Base-by-base conservation (phyloP, 2,888 invertebrate species). In the Cyclophora punctaria region DNA sequence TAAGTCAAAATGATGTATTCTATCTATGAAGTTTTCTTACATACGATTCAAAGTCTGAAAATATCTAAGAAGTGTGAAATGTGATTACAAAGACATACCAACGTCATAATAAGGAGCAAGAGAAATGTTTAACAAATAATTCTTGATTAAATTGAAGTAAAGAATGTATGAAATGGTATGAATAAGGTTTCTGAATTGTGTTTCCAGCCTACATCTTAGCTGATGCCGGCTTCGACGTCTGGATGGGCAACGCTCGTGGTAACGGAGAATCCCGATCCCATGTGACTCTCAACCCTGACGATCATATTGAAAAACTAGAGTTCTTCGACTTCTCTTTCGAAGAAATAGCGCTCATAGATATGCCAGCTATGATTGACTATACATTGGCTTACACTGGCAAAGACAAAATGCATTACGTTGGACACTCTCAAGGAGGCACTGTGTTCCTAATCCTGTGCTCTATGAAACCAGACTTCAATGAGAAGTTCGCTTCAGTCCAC, bases 161-260 rank as follows among this genome's bases (percentile, higher is more conserved):
- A 20, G 20, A 20, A 20, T 20, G 20, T 20, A 20, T 20, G 20
- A 2, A 20, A 20, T 20, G 20, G 20, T 20, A 20, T 20, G 20
- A 20, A 20, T 20, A 20, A 20, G 2, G 20, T 20, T 20, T 20
- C 20, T 20, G 20, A 20, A 20, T 20, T n/a, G 34, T 35, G n/a
- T 51, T 67, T 59, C 0, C 64, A 95, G 96, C 80, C 62, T 94
- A 90, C 80, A 89, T 91, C 69, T 84, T 93, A 45, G 90, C 91
- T 0, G 92, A 94, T 58, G 80, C 81, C 20, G 93, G 93, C 0
- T 94, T 91, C 62, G 94, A 94, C 66, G 92, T 94, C 0, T 97
- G 96, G 96, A 68, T 97, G 68, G 95, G 94, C 1, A 97, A 97
- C 74, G 91, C 92, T 6, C 85, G 96, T 50, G 96, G 96, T 2